Conservation (phyloP, 1,140 invertebrate species). For the Spodoptera frugiperda region DNA sequence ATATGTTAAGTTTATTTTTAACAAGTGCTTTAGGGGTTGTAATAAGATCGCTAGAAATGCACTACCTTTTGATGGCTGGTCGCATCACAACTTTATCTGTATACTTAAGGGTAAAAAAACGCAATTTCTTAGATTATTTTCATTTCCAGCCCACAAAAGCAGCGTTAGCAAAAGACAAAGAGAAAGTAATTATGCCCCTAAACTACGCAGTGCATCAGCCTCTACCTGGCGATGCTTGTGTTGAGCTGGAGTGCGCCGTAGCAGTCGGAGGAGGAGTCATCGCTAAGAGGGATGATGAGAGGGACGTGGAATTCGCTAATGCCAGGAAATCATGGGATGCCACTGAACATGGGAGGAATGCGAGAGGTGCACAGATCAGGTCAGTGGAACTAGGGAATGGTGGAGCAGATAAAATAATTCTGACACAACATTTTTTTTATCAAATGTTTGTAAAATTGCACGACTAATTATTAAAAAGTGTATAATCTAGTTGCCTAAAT, state of each 20-base stretch:
- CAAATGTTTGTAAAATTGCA: no score
- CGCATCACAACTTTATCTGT: no score
- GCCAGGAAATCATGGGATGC: constrained; percentile 65
- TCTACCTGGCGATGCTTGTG: constrained; percentile 68
- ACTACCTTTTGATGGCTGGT: no score
- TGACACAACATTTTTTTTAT: no score
- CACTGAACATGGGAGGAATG: constrained; percentile 66
- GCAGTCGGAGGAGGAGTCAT: constrained; percentile 53
- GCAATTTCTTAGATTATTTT: neutral
- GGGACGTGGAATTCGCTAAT: constrained; percentile 65
- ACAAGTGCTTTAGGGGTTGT: no score
- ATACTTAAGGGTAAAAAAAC: no score
- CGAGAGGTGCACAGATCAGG: constrained; percentile 69
- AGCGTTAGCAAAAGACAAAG: constrained; percentile 61
- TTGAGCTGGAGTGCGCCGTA: constrained; percentile 70
- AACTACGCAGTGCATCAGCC: constrained; percentile 51
- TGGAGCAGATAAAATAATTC: neutral
- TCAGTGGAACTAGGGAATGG: constrained; percentile 3
- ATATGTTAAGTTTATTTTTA: no score
- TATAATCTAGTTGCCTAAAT: no score
- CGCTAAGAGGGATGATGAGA: constrained; percentile 65
- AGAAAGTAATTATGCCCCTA: constrained; percentile 12
- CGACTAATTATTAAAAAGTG: no score
- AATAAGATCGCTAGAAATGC: no score
- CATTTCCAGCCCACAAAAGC: constrained; percentile 31